Conservation (phyloP, 35 echinoderm and acorn worm genomes). For the Amphiura filiformis region DNA sequence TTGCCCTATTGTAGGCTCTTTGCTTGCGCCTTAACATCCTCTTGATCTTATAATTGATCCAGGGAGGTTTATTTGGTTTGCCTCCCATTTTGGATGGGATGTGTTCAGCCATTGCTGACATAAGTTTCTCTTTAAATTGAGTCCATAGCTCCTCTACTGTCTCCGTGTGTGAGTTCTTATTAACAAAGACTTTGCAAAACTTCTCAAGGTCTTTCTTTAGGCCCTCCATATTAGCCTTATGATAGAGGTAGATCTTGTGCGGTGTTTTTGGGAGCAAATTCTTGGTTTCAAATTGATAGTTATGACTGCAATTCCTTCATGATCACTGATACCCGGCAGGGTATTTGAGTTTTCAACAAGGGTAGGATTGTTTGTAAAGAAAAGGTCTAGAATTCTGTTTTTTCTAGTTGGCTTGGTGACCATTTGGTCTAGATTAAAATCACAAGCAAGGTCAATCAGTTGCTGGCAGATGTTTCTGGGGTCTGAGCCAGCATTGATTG, state of each 20-base stretch:
- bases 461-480: neutral
- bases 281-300: neutral
- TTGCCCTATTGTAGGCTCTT: neutral
- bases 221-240: constrained; percentile 8
- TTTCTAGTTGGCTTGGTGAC: constrained; percentile 16
- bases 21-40: neutral
- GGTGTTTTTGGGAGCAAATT: neutral
- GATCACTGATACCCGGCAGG: neutral
- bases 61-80: neutral
- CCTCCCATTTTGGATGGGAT: constrained; percentile 9
- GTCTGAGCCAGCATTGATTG: neutral
- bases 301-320: neutral
- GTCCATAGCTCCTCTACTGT: constrained; percentile 11
- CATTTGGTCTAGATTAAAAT: neutral
- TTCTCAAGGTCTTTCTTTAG: neutral
- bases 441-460: neutral
- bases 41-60: neutral
- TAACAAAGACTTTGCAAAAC: neutral
- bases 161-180: neutral
- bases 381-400: constrained; percentile 19
- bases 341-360: neutral
- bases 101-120: neutral
- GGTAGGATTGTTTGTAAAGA: constrained; percentile 7
- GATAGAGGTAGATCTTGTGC: constrained; percentile 12
- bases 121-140: neutral